phyloP scores from a whole-genome alignment of 2,113 vertebrate species.

The Prionailurus bengalensis region DNA sequence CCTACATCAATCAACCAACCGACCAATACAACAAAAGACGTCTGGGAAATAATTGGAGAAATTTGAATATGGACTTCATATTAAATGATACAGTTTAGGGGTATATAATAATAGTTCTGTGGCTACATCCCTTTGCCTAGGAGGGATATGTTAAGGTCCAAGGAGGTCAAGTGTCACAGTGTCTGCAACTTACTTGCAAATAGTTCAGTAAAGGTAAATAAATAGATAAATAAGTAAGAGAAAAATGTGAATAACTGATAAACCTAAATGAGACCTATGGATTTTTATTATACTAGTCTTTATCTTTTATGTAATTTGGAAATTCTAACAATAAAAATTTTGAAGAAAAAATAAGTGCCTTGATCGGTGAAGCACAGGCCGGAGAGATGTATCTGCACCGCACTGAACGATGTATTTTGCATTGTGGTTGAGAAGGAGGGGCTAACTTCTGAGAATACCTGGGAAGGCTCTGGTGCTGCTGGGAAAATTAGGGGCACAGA shows the following conservation, averaged over 20 bases:
- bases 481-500: neutral
- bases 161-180: neutral
- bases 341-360: neutral
- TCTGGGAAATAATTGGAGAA: neutral
- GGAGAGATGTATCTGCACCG: neutral
- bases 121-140: neutral
- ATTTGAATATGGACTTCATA: neutral
- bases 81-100: neutral
- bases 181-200: neutral
- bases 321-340: neutral
- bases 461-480: no score
- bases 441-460: neutral
- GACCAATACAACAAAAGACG: neutral
- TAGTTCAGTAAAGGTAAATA: neutral
- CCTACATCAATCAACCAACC: neutral
- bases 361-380: neutral
- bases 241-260: neutral
- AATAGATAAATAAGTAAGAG: neutral
- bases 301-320: neutral
- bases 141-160: neutral
- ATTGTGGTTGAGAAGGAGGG: neutral
- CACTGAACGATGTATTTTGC: no score
- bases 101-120: neutral
- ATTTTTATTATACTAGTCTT: neutral
- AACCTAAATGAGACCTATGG: neutral